Percentiles rank a stretch among this genome's conserved stretches.
Conservation (phyloP, 2,888 invertebrate genomes). For the Gibbula magus region DNA sequence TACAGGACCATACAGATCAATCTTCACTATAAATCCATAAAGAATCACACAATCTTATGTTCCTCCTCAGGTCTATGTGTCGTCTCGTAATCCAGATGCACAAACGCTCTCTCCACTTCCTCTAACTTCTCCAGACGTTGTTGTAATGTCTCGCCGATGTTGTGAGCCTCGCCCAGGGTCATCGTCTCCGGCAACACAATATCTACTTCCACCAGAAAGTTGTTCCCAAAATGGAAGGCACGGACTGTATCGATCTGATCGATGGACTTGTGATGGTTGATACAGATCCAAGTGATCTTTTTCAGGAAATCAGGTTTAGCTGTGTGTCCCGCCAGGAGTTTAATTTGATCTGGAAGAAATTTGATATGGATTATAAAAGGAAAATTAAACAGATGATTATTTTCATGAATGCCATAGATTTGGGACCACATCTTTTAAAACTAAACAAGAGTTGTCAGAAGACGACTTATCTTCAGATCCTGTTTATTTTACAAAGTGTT, state of each 20-base stretch:
- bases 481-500: too few species aligned
- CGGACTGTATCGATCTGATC: slow-evolving; percentile 76
- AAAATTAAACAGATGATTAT: too few species aligned
- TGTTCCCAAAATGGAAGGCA: slow-evolving; percentile 77
- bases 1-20: too few species aligned
- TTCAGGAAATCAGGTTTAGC: slow-evolving; percentile 73
- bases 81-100: slow-evolving; percentile 77
- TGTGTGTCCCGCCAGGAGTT: slow-evolving; percentile 71
- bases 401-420: too few species aligned
- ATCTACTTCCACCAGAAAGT: slow-evolving; percentile 75
- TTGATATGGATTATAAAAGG: too few species aligned
- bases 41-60: slow-evolving; percentile 69
- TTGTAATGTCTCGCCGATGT: slow-evolving; percentile 77
- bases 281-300: slow-evolving; percentile 72
- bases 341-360: slow-evolving; percentile 69
- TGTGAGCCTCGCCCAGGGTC: slow-evolving; percentile 75
- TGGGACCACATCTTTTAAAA: too few species aligned
- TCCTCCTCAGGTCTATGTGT: slow-evolving; percentile 75
- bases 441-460: too few species aligned
- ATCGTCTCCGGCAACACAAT: slow-evolving; percentile 76
- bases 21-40: too few species aligned
- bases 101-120: slow-evolving; percentile 77
- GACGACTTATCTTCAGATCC: too few species aligned
- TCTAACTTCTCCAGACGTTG: slow-evolving; percentile 76
- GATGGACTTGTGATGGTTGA: slow-evolving; percentile 72